Conservation (phyloP, 2,797 vertebrate species). For the Glossophaga mutica region DNA sequence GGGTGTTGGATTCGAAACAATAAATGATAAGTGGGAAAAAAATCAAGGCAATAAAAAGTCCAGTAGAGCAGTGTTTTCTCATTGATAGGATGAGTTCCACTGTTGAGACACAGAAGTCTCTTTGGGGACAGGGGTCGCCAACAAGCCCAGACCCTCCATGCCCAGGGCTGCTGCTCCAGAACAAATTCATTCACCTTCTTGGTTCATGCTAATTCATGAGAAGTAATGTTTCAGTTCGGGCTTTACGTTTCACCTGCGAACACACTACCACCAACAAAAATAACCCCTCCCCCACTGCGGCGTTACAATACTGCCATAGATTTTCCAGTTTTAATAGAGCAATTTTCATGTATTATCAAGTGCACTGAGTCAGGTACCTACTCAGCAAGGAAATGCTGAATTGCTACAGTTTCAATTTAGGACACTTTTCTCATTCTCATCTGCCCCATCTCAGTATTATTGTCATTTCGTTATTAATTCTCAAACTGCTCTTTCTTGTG, state of each 20-base stretch:
- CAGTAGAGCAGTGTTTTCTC: background rate
- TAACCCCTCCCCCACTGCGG: slow-evolving; percentile 33
- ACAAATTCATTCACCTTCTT: background rate
- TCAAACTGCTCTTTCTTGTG: background rate
- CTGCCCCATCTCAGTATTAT: background rate
- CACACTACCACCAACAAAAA: slow-evolving; percentile 37
- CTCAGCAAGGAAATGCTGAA: slow-evolving; percentile 40
- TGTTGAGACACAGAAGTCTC: background rate
- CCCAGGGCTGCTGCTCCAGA: background rate
- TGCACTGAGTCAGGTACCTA: slow-evolving; percentile 41
- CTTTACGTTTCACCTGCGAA: slow-evolving; percentile 38
- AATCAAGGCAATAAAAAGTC: background rate
- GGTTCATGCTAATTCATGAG: background rate
- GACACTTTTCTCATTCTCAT: background rate
- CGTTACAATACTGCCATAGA: slow-evolving; percentile 21
- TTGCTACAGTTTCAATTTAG: background rate
- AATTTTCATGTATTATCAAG: slow-evolving; percentile 43
- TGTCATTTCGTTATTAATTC: background rate
- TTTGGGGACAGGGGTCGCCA: background rate
- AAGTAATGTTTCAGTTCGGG: slow-evolving; percentile 11
- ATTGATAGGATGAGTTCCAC: background rate
- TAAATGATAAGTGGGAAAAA: background rate
- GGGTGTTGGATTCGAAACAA: background rate
- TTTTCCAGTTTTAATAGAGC: slow-evolving; percentile 41
- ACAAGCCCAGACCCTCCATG: background rate